These are phyloP conservation scores for Apus apus DNA, from an alignment of 2,113 vertebrate genomes.

Conservation along the genomic window DNA sequence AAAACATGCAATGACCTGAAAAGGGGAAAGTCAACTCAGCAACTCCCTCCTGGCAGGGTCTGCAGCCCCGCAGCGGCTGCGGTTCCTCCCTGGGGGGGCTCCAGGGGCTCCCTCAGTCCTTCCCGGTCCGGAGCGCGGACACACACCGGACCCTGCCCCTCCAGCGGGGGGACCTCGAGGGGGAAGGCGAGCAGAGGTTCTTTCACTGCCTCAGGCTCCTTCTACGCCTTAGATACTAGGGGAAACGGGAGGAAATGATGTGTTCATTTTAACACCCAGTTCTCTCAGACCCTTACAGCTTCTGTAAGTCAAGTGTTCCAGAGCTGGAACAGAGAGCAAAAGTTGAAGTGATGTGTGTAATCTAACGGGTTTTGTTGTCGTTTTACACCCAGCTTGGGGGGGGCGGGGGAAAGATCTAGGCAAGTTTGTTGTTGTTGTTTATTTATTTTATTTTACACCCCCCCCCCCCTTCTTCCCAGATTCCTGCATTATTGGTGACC, in stretches of 20 bases:
- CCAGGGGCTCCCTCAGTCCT: too few species aligned
- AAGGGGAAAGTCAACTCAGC: rapidly evolving
- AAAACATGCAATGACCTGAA: rapidly evolving
- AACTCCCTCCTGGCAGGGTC: neutral
- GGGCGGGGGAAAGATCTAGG: too few species aligned
- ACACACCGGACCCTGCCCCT: neutral
- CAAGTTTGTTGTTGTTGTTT: neutral
- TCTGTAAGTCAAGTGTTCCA: neutral
- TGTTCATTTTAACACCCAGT: neutral
- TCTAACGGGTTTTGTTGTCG: neutral
- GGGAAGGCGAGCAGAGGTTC: neutral
- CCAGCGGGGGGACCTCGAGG: too few species aligned
- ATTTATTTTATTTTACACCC: neutral
- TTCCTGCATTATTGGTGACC: slow-evolving; percentile 88
- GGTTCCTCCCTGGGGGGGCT: neutral
- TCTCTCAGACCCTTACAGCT: neutral
- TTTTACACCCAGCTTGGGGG: neutral
- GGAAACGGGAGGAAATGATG: neutral
- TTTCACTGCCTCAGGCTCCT: neutral
- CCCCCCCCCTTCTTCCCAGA: slow-evolving; percentile 76
- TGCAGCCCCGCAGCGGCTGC: too few species aligned
- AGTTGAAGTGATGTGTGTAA: neutral
- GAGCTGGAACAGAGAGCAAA: neutral
- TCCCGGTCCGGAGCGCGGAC: neutral
- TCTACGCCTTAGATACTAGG: neutral